These are phyloP conservation scores for Rhinichthys klamathensis DNA, from an alignment of 2,113 vertebrate genomes.

Conservation along the genomic window DNA sequence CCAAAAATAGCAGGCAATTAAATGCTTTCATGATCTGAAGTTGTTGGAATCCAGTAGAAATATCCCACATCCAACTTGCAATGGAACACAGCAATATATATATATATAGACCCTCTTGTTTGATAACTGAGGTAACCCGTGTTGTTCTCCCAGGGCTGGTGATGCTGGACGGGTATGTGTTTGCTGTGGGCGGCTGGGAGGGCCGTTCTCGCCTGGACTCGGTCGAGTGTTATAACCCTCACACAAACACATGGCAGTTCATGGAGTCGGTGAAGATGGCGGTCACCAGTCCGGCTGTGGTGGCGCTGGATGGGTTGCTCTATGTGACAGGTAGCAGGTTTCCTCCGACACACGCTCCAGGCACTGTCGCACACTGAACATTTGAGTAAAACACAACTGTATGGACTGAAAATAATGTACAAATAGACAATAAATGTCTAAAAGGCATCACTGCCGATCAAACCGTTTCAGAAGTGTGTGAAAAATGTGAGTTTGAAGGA, in stretches of 20 bases:
- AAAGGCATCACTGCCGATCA: not conserved
- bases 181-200: constrained; percentile 82
- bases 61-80: not conserved
- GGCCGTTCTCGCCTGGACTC: constrained; percentile 78
- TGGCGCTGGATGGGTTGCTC: constrained; percentile 78
- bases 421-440: not conserved
- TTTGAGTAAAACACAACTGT: not conserved
- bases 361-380: not conserved
- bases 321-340: constrained; percentile 76
- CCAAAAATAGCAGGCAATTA: not conserved
- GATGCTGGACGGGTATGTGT: constrained; percentile 81
- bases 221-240: constrained; percentile 80
- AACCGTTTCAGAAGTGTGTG: too few species aligned
- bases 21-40: not conserved
- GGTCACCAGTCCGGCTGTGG: constrained; percentile 81
- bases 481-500: too few species aligned
- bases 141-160: constrained; percentile 71
- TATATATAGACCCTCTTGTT: not conserved
- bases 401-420: not conserved
- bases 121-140: too few species aligned
- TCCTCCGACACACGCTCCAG: not conserved
- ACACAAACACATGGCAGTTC: constrained; percentile 80
- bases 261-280: constrained; percentile 80
- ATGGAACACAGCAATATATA: not conserved
- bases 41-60: not conserved